Conservation (phyloP, 1,140 invertebrate species). For the Triops longicaudatus region DNA sequence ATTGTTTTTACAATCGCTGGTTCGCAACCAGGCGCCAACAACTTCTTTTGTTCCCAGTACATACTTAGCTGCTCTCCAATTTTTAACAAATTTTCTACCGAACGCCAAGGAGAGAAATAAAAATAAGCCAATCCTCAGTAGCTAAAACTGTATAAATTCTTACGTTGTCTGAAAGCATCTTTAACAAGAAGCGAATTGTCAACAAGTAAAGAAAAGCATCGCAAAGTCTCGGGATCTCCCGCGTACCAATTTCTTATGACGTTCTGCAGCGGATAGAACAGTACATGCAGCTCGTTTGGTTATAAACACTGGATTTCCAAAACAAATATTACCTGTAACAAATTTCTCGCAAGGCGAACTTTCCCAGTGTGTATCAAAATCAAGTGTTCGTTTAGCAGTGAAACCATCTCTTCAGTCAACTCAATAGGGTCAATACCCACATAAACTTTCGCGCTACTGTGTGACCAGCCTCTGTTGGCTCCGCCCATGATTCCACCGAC, state of each 20-base stretch:
- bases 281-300: not conserved
- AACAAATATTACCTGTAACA: constrained; percentile 37
- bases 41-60: constrained; percentile 44
- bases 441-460: constrained; percentile 36
- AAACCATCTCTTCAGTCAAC: constrained; percentile 32
- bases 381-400: constrained; percentile 38
- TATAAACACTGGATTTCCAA: not conserved
- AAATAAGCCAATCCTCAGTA: not conserved
- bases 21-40: constrained; percentile 43
- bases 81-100: constrained; percentile 37
- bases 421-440: constrained; percentile 38
- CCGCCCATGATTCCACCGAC: constrained; percentile 45
- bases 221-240: constrained; percentile 40
- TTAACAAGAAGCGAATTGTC: constrained; percentile 37
- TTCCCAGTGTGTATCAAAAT: constrained; percentile 48
- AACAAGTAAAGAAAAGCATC: constrained; percentile 39
- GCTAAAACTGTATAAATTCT: not conserved
- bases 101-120: not conserved
- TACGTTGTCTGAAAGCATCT: constrained; percentile 39
- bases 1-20: constrained; percentile 37
- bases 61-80: constrained; percentile 38
- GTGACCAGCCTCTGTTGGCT: constrained; percentile 39
- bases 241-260: constrained; percentile 46
- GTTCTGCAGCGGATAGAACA: constrained; percentile 35
- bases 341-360: constrained; percentile 47